Conservation (phyloP, 2,113 vertebrate genomes). For the Corvus cornix region DNA sequence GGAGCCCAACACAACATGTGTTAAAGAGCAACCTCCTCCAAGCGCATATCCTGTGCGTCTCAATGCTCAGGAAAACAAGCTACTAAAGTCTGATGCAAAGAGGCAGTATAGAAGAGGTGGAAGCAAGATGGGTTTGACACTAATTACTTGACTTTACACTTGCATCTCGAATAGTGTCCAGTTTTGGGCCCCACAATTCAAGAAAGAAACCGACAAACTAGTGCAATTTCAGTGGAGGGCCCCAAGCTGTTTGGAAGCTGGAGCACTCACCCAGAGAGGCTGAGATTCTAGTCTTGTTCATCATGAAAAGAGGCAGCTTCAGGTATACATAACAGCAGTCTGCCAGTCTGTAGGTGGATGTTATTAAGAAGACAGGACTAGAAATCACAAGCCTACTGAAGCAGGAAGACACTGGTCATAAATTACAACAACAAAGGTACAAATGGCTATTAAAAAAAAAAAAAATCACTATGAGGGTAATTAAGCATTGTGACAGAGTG, state of each 20-base stretch:
- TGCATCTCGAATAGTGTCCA: neutral
- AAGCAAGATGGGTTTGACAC: neutral
- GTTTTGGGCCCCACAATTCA: neutral
- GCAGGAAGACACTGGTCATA: neutral
- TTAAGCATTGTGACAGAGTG: neutral
- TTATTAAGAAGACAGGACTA: neutral
- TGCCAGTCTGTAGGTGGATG: fast-evolving
- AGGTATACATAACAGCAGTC: neutral
- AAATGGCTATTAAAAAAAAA: neutral
- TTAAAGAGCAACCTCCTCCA: neutral
- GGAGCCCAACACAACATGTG: neutral
- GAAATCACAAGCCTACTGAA: neutral
- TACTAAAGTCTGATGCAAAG: neutral
- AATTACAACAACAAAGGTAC: neutral
- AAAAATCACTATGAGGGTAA: neutral
- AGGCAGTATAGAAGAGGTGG: neutral
- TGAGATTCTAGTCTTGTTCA: neutral
- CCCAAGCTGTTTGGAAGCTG: neutral
- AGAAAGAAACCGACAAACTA: neutral
- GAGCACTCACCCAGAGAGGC: neutral
- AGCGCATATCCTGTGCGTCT: too few relatives aligned
- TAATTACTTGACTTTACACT: neutral
- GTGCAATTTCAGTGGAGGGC: neutral
- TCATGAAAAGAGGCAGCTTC: neutral
- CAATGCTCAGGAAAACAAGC: neutral